Percentiles rank a stretch among this genome's conserved stretches.
These are phyloP conservation scores for Phylloscopus whistleri DNA, from an alignment of 2,113 vertebrate genomes.

Conservation along the genomic window DNA sequence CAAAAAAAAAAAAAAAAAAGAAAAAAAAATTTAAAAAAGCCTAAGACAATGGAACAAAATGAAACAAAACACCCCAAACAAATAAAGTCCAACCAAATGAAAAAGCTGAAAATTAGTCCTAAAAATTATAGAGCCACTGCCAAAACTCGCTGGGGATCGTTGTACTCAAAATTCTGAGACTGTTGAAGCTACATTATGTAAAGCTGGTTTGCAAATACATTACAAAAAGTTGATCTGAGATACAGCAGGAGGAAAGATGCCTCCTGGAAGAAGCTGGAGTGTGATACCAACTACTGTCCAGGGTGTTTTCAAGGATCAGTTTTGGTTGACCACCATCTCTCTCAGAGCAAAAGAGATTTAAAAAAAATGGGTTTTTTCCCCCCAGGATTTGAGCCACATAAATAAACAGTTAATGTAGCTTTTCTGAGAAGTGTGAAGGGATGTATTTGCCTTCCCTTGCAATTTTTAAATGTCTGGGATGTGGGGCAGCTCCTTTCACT, in stretches of 20 bases:
- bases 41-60: too few species aligned
- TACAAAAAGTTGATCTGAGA: neutral
- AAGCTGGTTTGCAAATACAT: too few species aligned
- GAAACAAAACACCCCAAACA: too few species aligned
- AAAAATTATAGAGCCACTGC: too few species aligned
- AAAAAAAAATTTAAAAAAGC: too few species aligned
- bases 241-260: neutral
- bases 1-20: too few species aligned
- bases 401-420: neutral
- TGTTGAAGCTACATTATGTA: too few species aligned
- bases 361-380: neutral
- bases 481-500: neutral
- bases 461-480: neutral
- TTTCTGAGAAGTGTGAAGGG: neutral
- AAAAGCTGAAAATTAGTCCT: too few species aligned
- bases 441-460: neutral
- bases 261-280: neutral
- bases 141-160: too few species aligned
- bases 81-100: too few species aligned
- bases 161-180: too few species aligned
- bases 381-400: neutral
- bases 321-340: neutral
- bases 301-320: neutral
- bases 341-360: neutral
- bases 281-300: neutral